phyloP scores from a whole-genome alignment of 2,797 vertebrate species.

The Pterois miles region DNA sequence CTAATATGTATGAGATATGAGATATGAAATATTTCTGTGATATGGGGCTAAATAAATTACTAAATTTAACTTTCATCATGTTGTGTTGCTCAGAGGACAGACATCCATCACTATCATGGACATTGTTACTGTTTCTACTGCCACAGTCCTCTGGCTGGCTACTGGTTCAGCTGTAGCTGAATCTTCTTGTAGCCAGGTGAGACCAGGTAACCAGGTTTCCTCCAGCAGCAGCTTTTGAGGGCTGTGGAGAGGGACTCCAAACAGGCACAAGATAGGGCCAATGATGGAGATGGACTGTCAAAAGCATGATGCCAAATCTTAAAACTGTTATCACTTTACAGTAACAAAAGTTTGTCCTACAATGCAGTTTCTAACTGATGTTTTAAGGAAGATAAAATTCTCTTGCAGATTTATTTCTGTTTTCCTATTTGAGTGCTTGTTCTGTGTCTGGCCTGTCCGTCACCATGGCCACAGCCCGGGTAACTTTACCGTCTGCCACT shows the following conservation, averaged over 20 bases:
- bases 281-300: constrained; percentile 6
- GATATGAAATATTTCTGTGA: neutral
- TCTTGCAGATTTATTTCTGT: no score
- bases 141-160: neutral
- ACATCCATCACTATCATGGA: neutral
- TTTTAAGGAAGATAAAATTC: no score
- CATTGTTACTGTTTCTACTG: constrained; percentile 1
- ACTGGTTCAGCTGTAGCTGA: constrained; percentile 26
- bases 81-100: constrained; percentile 6
- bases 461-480: neutral
- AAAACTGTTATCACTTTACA: neutral
- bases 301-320: neutral
- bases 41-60: neutral
- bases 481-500: neutral
- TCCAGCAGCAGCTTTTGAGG: constrained; percentile 37
- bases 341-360: neutral
- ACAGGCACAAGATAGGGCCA: constrained; percentile 28
- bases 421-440: neutral
- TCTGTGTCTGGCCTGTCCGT: neutral
- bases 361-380: neutral
- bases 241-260: neutral
- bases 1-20: neutral
- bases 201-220: constrained; percentile 24
- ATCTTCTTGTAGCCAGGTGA: constrained; percentile 12
- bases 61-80: neutral